Percentiles rank a stretch among this genome's conserved stretches.
Evolutionary conservation across 2,797 vertebrate species (phyloP).

Genomic region (Trachops cirrhosus): DNA sequence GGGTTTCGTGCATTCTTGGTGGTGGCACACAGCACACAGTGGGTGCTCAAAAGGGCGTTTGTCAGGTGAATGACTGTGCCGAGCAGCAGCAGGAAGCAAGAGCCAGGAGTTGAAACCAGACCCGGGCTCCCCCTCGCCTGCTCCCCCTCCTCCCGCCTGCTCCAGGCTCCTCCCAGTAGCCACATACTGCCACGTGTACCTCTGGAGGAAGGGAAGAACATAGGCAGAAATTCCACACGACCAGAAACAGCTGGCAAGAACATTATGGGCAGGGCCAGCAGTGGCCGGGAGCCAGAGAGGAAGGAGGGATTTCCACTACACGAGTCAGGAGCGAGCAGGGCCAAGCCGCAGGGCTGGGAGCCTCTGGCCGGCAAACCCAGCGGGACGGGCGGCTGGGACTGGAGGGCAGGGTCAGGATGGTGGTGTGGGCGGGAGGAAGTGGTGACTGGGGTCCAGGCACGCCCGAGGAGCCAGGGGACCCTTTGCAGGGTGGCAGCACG

Average conservation of each 20-base stretch:
- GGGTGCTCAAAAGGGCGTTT: accelerated
- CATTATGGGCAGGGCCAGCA: background rate
- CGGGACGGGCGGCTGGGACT: background rate
- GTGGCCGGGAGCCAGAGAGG: constrained; percentile 9
- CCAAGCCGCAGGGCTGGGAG: background rate
- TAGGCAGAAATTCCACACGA: background rate
- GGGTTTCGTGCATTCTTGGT: accelerated
- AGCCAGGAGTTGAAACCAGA: background rate
- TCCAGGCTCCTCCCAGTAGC: background rate
- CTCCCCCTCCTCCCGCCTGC: background rate
- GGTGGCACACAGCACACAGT: background rate
- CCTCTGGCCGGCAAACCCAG: background rate
- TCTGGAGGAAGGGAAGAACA: background rate
- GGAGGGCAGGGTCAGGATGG: background rate
- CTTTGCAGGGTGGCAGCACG: background rate
- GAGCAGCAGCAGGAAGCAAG: accelerated
- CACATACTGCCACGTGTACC: constrained; percentile 49
- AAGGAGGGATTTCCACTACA: constrained; percentile 66
- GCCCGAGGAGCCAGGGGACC: background rate
- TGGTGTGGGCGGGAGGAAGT: background rate
- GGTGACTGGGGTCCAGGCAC: background rate
- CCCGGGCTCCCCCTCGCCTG: accelerated
- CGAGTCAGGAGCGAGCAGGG: background rate
- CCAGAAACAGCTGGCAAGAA: background rate
- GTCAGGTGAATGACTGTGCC: background rate